A percentile compares a stretch with the other conserved stretches of the same genome.
Evolutionary conservation across 2,888 invertebrate species (phyloP).

Genomic region (Dione juno): DNA sequence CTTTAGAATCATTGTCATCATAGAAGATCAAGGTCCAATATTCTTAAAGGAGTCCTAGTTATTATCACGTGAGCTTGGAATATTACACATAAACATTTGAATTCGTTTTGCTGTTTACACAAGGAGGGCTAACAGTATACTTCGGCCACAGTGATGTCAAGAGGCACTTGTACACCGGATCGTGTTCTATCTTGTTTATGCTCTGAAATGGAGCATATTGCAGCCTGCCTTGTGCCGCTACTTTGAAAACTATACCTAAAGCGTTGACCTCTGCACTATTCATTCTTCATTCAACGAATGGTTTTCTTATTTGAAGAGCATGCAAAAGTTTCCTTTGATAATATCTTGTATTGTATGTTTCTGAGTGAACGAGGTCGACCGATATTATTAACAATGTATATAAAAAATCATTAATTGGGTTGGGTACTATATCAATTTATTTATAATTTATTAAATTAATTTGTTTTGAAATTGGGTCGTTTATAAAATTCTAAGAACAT

Average conservation of each 20-base stretch:
- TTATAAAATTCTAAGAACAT: too few relatives aligned
- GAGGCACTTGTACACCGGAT: slow-evolving; percentile 62
- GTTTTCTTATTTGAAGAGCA: slow-evolving; percentile 10
- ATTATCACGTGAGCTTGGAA: slow-evolving; percentile 2
- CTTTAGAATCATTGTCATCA: too few relatives aligned
- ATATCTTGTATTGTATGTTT: slow-evolving; percentile 12
- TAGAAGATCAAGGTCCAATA: too few relatives aligned
- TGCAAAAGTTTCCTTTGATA: slow-evolving; percentile 18
- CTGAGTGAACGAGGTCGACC: background rate
- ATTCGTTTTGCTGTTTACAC: slow-evolving; percentile 33
- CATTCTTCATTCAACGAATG: slow-evolving; percentile 28
- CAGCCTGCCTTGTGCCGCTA: slow-evolving; percentile 52
- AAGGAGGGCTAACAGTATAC: slow-evolving; percentile 56
- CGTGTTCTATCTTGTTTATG: slow-evolving; percentile 74
- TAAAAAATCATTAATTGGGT: too few relatives aligned
- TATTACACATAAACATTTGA: slow-evolving; percentile 11
- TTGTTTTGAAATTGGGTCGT: too few relatives aligned
- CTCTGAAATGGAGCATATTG: slow-evolving; percentile 56
- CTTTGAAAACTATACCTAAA: slow-evolving; percentile 44
- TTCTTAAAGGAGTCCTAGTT: background rate
- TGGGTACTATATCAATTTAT: too few relatives aligned
- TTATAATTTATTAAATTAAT: too few relatives aligned
- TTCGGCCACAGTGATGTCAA: slow-evolving; percentile 63
- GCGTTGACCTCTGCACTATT: slow-evolving; percentile 35
- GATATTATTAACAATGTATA: background rate